Evolutionary conservation across 2,888 invertebrate genomes (phyloP), one percentile per base, ranked within the genome.

Genomic region (Stictocephala bisonia): DNA sequence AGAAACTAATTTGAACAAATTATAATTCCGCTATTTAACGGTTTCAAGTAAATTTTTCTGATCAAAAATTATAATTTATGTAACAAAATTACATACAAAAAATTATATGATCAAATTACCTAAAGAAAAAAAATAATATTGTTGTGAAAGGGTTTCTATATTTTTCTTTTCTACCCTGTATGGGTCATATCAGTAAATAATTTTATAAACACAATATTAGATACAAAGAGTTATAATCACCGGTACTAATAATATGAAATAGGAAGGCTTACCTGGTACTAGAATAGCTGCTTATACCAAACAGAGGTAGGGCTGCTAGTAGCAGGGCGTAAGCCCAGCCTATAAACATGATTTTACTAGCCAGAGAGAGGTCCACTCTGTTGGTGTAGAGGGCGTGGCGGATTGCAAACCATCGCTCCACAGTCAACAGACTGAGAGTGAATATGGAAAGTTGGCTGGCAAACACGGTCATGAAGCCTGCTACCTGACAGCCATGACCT

Each of bases 381-480:
- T 95, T 94, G 74, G 93, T 85, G 82, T 94, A 91, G 80, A 95
- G 90, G 0, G 95, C 94, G 81, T 92, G 91, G 0, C 93, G 92
- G 73, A 94, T 94, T 7, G 94, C 93, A 82, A 92, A 90, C 93
- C 93, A 93, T 71, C 95, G 86, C 83, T 96, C 95, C 71, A 95
- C 85, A 0, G 96, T 95, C 48, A 96, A 92, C 40, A 96, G 88
- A 0, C 94, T 93, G 68, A 97, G 85, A 0, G 96, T 95, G 82
- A 93, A 94, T 6, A 96, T 93, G 20, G 95, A 95, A 53, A 96
- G 85, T 82, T 96, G 94, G 72, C 93, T 92, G 0, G 94, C 92
- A 80, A 95, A 94, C 0, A 95, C 93, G 0, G 95, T 95, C 66
- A 96, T 85, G 82, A 96, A 95, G 0, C 96, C 96, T 0, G 95